Percentiles rank a stretch among this genome's conserved stretches.
phyloP scores from a whole-genome alignment of 2,888 invertebrate species.

The Epinotia brunnichana region DNA sequence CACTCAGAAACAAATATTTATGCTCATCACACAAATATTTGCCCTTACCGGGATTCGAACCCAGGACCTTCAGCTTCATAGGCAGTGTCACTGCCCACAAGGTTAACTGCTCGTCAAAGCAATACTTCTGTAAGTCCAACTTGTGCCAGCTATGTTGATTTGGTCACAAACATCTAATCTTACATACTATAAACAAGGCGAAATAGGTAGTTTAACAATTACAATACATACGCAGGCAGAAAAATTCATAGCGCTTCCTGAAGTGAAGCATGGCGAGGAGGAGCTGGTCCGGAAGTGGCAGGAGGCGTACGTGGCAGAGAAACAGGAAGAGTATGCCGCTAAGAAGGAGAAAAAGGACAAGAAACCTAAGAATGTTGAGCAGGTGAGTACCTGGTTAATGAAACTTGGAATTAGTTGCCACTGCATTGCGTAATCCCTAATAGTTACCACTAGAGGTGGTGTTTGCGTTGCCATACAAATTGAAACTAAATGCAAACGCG shows the following conservation, averaged over 20 bases:
- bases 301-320: slow-evolving; percentile 86
- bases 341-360: slow-evolving; percentile 84
- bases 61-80: too few species aligned
- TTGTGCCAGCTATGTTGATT: neutral
- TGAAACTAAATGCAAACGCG: too few species aligned
- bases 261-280: slow-evolving; percentile 87
- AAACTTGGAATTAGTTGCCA: too few species aligned
- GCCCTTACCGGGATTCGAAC: too few species aligned
- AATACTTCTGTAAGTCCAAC: neutral
- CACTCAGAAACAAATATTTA: too few species aligned
- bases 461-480: too few species aligned
- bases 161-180: neutral
- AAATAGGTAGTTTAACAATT: neutral
- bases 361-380: slow-evolving; percentile 77
- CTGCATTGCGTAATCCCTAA: too few species aligned
- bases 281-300: slow-evolving; percentile 88
- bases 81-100: too few species aligned
- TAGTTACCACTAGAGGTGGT: too few species aligned
- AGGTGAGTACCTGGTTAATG: slow-evolving; percentile 46
- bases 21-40: too few species aligned
- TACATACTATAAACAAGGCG: too few species aligned
- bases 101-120: too few species aligned
- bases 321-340: slow-evolving; percentile 86
- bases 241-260: slow-evolving; percentile 88
- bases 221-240: slow-evolving; percentile 81